These are phyloP conservation scores for Rhodeus uyekii DNA, from an alignment of 2,797 vertebrate genomes.

Conservation along the genomic window DNA sequence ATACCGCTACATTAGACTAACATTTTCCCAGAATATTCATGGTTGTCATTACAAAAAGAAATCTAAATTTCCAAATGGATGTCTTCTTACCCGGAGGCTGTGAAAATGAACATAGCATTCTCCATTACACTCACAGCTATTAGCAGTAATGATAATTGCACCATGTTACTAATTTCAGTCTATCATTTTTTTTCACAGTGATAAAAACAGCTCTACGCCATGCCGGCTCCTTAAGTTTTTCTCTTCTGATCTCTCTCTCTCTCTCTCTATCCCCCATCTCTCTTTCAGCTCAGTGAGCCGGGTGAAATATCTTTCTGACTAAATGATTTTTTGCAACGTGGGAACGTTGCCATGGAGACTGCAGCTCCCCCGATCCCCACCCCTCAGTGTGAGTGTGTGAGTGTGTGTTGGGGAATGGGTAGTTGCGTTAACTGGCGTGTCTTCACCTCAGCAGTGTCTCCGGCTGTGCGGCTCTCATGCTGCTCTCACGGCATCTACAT, in stretches of 20 bases:
- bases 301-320: constrained; percentile 79
- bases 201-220: constrained; percentile 62
- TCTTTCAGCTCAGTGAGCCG: constrained; percentile 79
- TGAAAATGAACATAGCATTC: constrained; percentile 16
- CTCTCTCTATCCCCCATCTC: constrained; percentile 49
- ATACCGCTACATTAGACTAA: background rate
- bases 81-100: constrained; percentile 1
- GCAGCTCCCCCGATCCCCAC: constrained; percentile 48
- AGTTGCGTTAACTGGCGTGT: constrained; percentile 65
- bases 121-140: constrained; percentile 51
- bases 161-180: constrained; percentile 57
- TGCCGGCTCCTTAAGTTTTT: constrained; percentile 26
- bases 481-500: background rate
- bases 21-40: background rate
- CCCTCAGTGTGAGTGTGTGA: constrained; percentile 35
- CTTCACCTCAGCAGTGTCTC: constrained; percentile 55
- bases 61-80: constrained; percentile 2
- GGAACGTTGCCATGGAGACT: constrained; percentile 82
- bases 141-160: constrained; percentile 55
- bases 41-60: constrained; percentile 13
- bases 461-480: background rate
- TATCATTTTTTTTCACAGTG: constrained; percentile 56
- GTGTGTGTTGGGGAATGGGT: constrained; percentile 52
- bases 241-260: constrained; percentile 32
- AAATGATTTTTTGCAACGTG: constrained; percentile 76